phyloP scores from a whole-genome alignment of 2,888 invertebrate genomes.

The Andrena marginata region DNA sequence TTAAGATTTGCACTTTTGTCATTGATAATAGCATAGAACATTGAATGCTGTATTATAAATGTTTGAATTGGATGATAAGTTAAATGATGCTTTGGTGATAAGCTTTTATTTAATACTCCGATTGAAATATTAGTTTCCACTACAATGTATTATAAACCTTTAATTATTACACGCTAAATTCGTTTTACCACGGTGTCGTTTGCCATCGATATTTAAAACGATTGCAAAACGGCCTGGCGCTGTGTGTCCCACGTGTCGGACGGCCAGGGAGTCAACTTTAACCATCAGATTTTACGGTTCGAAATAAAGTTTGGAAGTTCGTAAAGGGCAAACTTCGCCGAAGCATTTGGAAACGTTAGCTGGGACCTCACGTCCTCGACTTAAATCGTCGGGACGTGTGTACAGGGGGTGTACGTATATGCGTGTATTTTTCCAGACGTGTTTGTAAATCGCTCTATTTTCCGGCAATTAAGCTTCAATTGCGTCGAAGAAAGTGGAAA shows the following conservation, averaged over 20 bases:
- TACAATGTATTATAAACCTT: neutral
- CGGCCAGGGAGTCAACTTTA: constrained; percentile 34
- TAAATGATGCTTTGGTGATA: too few species aligned
- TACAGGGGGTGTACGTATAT: neutral
- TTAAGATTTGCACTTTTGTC: too few species aligned
- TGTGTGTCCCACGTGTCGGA: neutral
- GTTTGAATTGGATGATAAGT: too few species aligned
- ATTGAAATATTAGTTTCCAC: neutral
- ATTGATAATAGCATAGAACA: too few species aligned
- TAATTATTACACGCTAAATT: neutral
- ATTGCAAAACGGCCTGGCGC: constrained; percentile 2
- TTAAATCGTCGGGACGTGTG: constrained; percentile 33
- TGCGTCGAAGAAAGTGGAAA: constrained; percentile 3
- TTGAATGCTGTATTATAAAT: too few species aligned
- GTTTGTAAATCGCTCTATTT: constrained; percentile 26
- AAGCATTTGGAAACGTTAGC: constrained; percentile 25
- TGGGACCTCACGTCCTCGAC: constrained; percentile 30
- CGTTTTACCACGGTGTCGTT: neutral
- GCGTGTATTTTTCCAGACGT: neutral
- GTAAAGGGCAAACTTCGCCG: constrained; percentile 31
- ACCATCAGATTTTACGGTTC: constrained; percentile 50
- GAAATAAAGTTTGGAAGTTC: constrained; percentile 49
- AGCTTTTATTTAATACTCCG: too few species aligned
- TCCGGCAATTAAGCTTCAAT: constrained; percentile 1
- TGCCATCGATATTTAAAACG: constrained; percentile 33